Conservation (phyloP, 2,888 invertebrate genomes). For the Dendrolimus houi region DNA sequence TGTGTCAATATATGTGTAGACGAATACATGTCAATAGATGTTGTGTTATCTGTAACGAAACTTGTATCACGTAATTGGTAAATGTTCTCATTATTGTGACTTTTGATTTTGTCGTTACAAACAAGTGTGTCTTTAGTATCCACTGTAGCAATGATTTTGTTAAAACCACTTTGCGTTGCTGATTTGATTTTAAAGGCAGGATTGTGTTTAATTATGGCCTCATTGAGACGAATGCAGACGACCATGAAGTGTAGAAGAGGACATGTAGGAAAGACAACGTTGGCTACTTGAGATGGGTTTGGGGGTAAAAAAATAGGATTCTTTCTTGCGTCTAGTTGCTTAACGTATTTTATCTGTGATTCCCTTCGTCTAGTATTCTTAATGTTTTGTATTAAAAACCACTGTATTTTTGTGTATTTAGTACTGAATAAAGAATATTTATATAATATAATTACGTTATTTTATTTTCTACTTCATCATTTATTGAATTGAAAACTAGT, state of each 20-base stretch:
- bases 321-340: slow-evolving; percentile 14
- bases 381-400: slow-evolving; percentile 28
- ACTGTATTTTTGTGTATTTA: slow-evolving; percentile 49
- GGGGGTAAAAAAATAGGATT: not conserved
- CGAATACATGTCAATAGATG: not conserved
- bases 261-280: no score
- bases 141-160: no score
- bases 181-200: no score
- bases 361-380: slow-evolving; percentile 54
- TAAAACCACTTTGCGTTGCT: no score
- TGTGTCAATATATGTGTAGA: not conserved
- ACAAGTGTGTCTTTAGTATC: no score
- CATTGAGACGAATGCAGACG: no score
- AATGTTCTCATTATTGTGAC: no score
- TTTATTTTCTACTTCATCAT: slow-evolving; percentile 15
- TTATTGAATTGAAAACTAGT: slow-evolving; percentile 2
- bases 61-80: not conserved
- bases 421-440: slow-evolving; percentile 56
- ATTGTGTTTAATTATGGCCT: no score
- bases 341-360: slow-evolving; percentile 69
- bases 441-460: slow-evolving; percentile 42
- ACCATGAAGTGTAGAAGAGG: no score
- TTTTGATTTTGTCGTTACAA: no score
- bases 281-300: no score
- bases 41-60: not conserved